These are phyloP conservation scores for Horisme vitalbata DNA, from an alignment of 2,888 invertebrate species.

Conservation along the genomic window DNA sequence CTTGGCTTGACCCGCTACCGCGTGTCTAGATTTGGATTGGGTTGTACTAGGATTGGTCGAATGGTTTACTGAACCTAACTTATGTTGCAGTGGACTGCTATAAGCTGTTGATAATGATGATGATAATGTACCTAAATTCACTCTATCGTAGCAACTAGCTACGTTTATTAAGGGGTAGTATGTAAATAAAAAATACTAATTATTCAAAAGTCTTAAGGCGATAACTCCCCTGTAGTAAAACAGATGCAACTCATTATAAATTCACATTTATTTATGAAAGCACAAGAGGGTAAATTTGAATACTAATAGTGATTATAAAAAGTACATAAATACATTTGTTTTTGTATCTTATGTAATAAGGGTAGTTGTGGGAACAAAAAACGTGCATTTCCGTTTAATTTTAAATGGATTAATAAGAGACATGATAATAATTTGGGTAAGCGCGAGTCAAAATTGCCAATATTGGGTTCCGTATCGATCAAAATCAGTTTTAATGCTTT, in stretches of 20 bases:
- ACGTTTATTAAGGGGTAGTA: conserved; percentile 1
- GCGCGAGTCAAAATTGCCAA: too few relatives aligned
- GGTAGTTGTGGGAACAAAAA: conserved; percentile 9
- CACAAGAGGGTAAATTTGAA: conserved; percentile 24
- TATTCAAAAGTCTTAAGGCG: conserved; percentile 49
- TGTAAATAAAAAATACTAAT: conserved; percentile 31
- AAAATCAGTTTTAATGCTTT: too few relatives aligned
- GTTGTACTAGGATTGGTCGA: too few relatives aligned
- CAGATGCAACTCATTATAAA: conserved; percentile 69
- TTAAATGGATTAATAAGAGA: conserved; percentile 10
- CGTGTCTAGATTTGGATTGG: too few relatives aligned
- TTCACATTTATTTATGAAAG: conserved; percentile 67
- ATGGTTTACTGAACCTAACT: too few relatives aligned
- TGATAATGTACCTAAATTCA: background rate
- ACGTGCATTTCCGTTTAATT: background rate
- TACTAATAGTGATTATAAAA: conserved; percentile 10
- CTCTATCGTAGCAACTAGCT: too few relatives aligned
- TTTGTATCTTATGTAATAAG: conserved; percentile 10
- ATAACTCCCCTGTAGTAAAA: conserved; percentile 57
- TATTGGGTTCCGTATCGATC: too few relatives aligned
- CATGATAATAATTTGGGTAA: background rate
- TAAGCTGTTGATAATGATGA: too few relatives aligned
- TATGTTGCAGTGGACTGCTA: too few relatives aligned
- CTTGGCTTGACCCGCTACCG: too few relatives aligned
- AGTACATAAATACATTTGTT: conserved; percentile 13